These are phyloP conservation scores for Drosophila tanythrix DNA, from an alignment of 2,888 invertebrate species.

Conservation along the genomic window DNA sequence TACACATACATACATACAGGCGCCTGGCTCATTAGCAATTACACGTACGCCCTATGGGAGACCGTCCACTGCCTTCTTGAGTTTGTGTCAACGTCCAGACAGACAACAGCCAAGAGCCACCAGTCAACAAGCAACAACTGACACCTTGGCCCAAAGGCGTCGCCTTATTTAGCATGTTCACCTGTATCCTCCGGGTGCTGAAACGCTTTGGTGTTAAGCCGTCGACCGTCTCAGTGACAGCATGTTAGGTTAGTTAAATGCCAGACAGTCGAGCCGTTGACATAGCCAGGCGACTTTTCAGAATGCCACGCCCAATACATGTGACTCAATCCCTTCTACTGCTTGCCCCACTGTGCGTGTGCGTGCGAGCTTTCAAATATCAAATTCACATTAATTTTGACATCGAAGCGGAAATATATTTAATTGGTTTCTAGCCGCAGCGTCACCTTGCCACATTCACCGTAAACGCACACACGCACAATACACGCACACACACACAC, in stretches of 20 bases:
- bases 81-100: constrained; percentile 59
- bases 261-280: constrained; percentile 60
- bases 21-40: constrained; percentile 61
- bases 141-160: constrained; percentile 40
- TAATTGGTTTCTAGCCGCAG: constrained; percentile 73
- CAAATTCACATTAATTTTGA: constrained; percentile 79
- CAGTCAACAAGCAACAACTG: constrained; percentile 21
- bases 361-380: constrained; percentile 72
- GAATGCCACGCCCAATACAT: constrained; percentile 48
- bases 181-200: constrained; percentile 60
- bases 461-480: constrained; percentile 6
- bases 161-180: constrained; percentile 57
- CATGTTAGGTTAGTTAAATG: constrained; percentile 48
- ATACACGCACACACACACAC: constrained; percentile 1
- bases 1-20: constrained; percentile 17
- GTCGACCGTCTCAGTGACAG: constrained; percentile 40
- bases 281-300: constrained; percentile 54
- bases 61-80: constrained; percentile 32
- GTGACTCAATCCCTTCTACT: background rate
- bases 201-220: constrained; percentile 34
- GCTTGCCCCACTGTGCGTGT: constrained; percentile 27
- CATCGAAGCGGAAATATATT: constrained; percentile 79
- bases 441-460: constrained; percentile 29
- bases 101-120: constrained; percentile 7
- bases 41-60: constrained; percentile 35